These are phyloP conservation scores for Ethmia dodecea DNA, from an alignment of 2,888 invertebrate genomes.

Conservation along the genomic window DNA sequence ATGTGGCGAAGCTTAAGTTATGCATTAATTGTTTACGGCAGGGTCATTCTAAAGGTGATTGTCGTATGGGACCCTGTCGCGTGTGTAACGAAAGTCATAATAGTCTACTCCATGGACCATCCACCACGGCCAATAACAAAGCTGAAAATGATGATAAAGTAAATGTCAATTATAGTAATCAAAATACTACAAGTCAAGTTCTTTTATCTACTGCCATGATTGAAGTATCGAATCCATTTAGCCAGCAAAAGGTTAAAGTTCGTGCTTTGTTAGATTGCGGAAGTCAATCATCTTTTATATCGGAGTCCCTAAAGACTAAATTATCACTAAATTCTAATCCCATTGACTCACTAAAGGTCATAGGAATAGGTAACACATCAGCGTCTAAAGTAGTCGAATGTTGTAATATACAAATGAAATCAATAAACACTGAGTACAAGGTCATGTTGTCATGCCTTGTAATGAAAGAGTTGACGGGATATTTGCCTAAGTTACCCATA, in stretches of 20 bases:
- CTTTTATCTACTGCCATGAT: conserved; percentile 15
- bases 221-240: conserved; percentile 16
- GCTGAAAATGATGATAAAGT: neutral
- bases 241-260: conserved; percentile 4
- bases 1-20: conserved; percentile 17
- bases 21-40: conserved; percentile 21
- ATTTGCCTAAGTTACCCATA: conserved; percentile 11
- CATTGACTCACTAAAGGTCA: conserved; percentile 11
- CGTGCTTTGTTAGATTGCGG: conserved; percentile 12
- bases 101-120: conserved; percentile 17
- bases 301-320: conserved; percentile 6
- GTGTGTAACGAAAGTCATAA: conserved; percentile 22
- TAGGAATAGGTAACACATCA: conserved; percentile 18
- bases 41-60: conserved; percentile 17
- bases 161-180: neutral
- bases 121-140: neutral
- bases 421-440: conserved; percentile 12
- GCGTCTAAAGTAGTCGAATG: conserved; percentile 12
- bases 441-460: conserved; percentile 17
- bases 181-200: conserved; percentile 2
- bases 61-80: conserved; percentile 24
- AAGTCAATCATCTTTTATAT: conserved; percentile 1
- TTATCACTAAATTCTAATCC: conserved; percentile 8
- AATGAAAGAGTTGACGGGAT: conserved; percentile 15
- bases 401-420: conserved; percentile 12